A percentile compares a stretch with the other conserved stretches of the same genome.
Conservation (phyloP, 2,113 vertebrate species). For the Sakesphorus luctuosus region DNA sequence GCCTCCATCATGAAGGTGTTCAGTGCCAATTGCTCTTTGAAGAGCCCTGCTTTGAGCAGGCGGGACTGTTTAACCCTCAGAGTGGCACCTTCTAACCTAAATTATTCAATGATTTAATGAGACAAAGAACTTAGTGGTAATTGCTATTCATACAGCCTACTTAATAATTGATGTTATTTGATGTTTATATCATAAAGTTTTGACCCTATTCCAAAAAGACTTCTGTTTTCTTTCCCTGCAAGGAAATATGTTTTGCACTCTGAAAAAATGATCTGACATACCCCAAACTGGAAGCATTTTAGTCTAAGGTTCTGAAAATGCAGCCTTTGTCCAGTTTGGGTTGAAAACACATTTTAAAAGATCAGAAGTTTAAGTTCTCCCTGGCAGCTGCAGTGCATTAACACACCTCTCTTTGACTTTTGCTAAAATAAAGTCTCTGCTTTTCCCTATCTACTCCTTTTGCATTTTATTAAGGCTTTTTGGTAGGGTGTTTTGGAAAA, state of each 20-base stretch:
- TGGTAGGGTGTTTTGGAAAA: not conserved
- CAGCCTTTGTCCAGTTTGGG: not conserved
- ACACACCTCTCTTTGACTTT: not conserved
- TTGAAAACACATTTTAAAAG: not conserved
- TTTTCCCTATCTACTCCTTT: not conserved
- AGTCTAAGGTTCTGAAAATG: not conserved
- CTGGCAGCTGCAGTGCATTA: not conserved
- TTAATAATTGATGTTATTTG: slow-evolving; percentile 14
- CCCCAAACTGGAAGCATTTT: not conserved
- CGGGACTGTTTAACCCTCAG: not conserved
- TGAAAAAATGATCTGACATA: not conserved
- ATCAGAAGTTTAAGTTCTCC: not conserved
- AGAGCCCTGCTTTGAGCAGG: not conserved
- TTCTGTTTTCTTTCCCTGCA: not conserved
- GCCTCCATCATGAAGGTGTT: not conserved
- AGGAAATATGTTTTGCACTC: not conserved
- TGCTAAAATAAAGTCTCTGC: not conserved
- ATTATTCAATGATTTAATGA: not conserved
- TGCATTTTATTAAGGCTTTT: not conserved
- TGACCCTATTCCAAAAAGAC: not conserved
- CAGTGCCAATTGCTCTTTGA: not conserved
- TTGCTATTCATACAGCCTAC: not conserved
- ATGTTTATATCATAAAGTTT: not conserved
- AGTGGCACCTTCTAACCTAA: not conserved
- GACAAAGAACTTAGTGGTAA: not conserved